These are phyloP conservation scores for Tanytarsus gracilentus DNA, from an alignment of 2,888 invertebrate species.

Conservation along the genomic window DNA sequence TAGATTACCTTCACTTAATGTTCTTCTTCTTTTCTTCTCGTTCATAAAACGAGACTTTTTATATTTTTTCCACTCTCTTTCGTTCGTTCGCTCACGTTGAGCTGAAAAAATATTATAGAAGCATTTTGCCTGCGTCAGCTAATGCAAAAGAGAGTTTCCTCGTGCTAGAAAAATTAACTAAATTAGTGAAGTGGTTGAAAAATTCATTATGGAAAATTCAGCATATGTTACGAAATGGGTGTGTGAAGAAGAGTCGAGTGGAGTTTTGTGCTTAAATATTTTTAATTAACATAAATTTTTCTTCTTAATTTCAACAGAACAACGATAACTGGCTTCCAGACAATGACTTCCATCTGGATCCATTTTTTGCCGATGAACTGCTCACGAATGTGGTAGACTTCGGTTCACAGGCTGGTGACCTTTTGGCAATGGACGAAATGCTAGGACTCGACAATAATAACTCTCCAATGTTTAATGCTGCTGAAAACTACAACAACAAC, in stretches of 20 bases:
- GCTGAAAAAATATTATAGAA: not conserved
- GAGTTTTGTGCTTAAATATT: not conserved
- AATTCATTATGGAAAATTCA: not conserved
- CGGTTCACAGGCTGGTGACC: conserved; percentile 1
- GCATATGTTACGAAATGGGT: not conserved
- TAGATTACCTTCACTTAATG: not conserved
- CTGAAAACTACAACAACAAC: not conserved
- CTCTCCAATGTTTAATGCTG: conserved; percentile 8
- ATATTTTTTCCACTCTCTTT: too few species aligned
- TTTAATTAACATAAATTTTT: not conserved
- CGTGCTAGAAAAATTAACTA: not conserved
- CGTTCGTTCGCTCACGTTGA: not conserved
- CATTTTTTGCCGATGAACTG: conserved; percentile 50
- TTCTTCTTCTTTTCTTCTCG: not conserved
- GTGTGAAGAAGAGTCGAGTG: not conserved
- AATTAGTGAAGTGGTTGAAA: too few species aligned
- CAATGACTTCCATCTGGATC: conserved; percentile 59
- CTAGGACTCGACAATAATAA: not conserved
- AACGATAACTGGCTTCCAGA: conserved; percentile 42
- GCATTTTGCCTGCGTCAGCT: conserved; percentile 20
- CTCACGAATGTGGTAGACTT: conserved; percentile 10
- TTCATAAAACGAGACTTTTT: not conserved
- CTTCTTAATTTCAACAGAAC: not conserved
- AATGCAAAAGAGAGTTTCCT: not conserved
- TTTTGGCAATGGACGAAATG: conserved; percentile 9